phyloP scores from a whole-genome alignment of 1,140 invertebrate genomes.

The Heliconius congener region DNA sequence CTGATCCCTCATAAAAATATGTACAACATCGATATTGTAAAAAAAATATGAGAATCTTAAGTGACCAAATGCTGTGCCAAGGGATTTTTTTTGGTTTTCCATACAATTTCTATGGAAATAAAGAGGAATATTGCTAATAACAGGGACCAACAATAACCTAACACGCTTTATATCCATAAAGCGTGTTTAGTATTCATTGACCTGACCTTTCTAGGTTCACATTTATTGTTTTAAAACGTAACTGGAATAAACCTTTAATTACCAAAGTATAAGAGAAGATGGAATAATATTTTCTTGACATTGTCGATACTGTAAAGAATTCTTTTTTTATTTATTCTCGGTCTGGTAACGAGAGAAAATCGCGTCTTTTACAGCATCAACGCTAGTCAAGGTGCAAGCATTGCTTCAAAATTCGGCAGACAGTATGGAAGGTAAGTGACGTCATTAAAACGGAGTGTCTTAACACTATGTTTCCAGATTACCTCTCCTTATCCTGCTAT shows the following conservation, averaged over 20 bases:
- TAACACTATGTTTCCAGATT: no score
- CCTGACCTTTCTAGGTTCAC: conserved; percentile 18
- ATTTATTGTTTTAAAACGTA: conserved; percentile 11
- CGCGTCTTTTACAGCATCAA: no score
- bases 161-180: background rate
- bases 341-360: no score
- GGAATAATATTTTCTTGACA: background rate
- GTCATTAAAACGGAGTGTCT: no score
- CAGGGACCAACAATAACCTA: conserved; percentile 12
- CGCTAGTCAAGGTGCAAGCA: no score
- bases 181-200: conserved; percentile 4
- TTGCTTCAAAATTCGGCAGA: no score
- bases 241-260: conserved; percentile 1
- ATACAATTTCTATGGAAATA: conserved; percentile 11
- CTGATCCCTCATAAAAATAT: conserved; percentile 76
- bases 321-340: background rate
- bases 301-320: background rate
- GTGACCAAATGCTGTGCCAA: conserved; percentile 37
- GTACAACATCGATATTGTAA: conserved; percentile 58
- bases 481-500: no score
- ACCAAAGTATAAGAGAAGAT: background rate
- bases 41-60: conserved; percentile 49
- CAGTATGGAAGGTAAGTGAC: no score
- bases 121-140: conserved; percentile 47
- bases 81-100: background rate